Base-by-base conservation (phyloP, 2,113 vertebrate species). In the Eurypyga helias region DNA sequence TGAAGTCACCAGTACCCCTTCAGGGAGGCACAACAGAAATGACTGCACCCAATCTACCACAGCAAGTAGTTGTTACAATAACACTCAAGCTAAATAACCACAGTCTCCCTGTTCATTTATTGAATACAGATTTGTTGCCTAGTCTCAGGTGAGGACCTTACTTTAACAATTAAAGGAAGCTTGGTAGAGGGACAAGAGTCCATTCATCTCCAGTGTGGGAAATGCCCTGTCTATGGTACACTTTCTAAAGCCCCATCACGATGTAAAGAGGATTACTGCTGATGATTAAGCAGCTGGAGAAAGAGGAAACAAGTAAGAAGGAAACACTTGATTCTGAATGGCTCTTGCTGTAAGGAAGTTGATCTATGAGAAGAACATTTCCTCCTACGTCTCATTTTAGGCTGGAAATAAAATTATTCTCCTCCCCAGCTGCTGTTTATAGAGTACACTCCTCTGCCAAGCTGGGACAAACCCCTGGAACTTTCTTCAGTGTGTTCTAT, bases 391-490 rank as follows among this genome's bases (percentile, higher is more conserved):
- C 8, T 80, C 5, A 8, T 38, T 72, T 80, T 46, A 51, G 20
- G 12, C 14, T 61, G n/a, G 38, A 83, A 93, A 87, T 5, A n/a
- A 78, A 86, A 70, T 12, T 0, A n/a, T 71, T 76, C 16, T 66
- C 0, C 0, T 64, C 15, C 76, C 16, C 48, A 79, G 23, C 25
- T 81, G 25, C 31, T 34, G 3, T 31, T 28, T 51, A 6, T 45
- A 91, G 41, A 41, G 13, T 6, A 71, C 17, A 57, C 4, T 17
- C 5, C 10, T 65, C 46, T 84, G 17, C 19, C 20, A 82, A 60
- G 7, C 11, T 26, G 11, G 19, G 12, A 23, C 0, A 3, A 54
- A 43, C 4, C 5, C 8, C 15, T 43, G 2, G 0, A 61, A 23
- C 31, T 67, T 79, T 76, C 4, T 61, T 19, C 45, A 48, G 17